These are phyloP conservation scores for Tridacna crocea DNA, from an alignment of 2,888 invertebrate genomes.

Conservation along the genomic window DNA sequence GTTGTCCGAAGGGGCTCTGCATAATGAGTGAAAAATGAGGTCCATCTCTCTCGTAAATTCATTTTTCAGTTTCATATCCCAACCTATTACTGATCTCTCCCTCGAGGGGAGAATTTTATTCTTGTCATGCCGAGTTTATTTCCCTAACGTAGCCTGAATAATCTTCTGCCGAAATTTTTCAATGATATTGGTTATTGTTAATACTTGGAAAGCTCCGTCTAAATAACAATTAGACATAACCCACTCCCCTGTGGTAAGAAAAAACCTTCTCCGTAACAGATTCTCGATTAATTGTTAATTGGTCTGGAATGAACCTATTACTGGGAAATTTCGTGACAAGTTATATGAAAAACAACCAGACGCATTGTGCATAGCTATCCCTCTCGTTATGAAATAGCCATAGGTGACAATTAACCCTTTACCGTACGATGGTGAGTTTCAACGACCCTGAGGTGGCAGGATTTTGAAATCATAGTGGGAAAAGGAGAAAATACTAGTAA, in stretches of 20 bases:
- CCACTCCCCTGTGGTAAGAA: neutral
- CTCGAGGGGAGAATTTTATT: neutral
- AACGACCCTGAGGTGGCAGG: neutral
- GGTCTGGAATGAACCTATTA: conserved; percentile 9
- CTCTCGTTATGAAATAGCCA: neutral
- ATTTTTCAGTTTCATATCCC: neutral
- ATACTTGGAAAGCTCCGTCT: neutral
- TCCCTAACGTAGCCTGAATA: neutral
- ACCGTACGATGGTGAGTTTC: neutral
- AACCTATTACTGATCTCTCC: conserved; percentile 1
- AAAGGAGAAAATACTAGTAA: neutral
- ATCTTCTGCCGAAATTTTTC: neutral
- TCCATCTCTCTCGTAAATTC: neutral
- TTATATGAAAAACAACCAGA: neutral
- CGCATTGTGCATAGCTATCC: neutral
- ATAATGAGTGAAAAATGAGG: neutral
- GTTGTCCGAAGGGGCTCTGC: neutral
- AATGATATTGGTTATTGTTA: conserved; percentile 1
- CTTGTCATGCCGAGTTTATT: conserved; percentile 1
- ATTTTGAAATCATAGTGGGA: neutral
- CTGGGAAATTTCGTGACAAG: neutral
- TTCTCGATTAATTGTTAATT: conserved; percentile 11
- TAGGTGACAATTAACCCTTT: neutral
- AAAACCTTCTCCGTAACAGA: neutral
- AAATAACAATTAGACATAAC: neutral